phyloP scores from a whole-genome alignment of 2,797 vertebrate species.

The Capromys pilorides region DNA sequence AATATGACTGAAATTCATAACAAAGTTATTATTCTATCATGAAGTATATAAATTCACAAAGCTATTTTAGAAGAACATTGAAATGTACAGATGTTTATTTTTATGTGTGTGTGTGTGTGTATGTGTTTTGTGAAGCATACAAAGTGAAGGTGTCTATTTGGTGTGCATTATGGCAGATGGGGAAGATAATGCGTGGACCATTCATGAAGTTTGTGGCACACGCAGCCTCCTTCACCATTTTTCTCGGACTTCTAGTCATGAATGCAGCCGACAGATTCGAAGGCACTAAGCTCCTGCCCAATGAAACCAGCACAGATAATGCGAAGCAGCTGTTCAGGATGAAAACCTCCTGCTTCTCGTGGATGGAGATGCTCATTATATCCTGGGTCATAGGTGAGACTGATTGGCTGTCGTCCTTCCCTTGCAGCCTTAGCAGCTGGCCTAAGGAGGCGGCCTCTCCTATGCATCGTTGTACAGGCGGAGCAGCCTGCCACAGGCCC shows the following conservation, averaged over 20 bases:
- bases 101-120: background rate
- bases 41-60: background rate
- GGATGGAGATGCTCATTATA: slow-evolving; percentile 99
- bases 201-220: slow-evolving; percentile 99
- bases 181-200: slow-evolving; percentile 96
- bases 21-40: background rate
- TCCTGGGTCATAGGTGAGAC: slow-evolving; percentile 96
- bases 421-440: slow-evolving; percentile 48
- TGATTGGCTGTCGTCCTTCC: slow-evolving; percentile 63
- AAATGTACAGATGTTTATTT: background rate
- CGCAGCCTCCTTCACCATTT: slow-evolving; percentile 97
- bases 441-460: slow-evolving; percentile 1
- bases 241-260: slow-evolving; percentile 96
- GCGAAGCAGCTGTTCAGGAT: slow-evolving; percentile 94
- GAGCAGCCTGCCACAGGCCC: background rate
- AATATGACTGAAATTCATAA: slow-evolving; percentile 12
- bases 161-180: slow-evolving; percentile 89
- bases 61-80: background rate
- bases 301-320: slow-evolving; percentile 93
- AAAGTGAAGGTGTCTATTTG: slow-evolving; percentile 59
- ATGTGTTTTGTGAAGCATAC: slow-evolving; percentile 16
- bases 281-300: slow-evolving; percentile 93
- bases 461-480: background rate
- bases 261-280: slow-evolving; percentile 98
- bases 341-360: slow-evolving; percentile 97